Percentiles rank a stretch among this genome's conserved stretches.
phyloP scores from a whole-genome alignment of 2,797 vertebrate genomes.

The Bufotes viridis region DNA sequence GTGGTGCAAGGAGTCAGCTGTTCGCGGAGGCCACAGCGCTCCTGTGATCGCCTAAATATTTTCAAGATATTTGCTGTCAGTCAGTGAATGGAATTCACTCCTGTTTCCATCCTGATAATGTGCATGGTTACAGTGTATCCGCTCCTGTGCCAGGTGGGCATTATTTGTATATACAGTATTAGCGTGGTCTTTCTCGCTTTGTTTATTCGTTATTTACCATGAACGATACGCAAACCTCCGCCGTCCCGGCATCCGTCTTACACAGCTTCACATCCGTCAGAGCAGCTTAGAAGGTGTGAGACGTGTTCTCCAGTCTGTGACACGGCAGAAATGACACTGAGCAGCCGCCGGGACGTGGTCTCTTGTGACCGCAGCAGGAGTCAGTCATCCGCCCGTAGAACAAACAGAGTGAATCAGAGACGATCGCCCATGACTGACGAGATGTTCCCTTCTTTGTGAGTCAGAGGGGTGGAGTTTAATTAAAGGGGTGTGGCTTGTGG shows the following conservation, averaged over 20 bases:
- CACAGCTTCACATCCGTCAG: background rate
- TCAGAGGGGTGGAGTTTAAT: background rate
- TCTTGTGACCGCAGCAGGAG: background rate
- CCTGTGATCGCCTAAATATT: too few species aligned
- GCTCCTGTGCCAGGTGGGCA: too few species aligned
- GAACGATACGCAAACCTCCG: background rate
- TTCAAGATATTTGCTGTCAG: too few species aligned
- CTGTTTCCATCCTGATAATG: too few species aligned
- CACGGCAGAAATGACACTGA: background rate
- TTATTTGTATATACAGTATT: too few species aligned
- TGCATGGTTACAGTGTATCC: too few species aligned
- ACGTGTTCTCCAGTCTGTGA: background rate
- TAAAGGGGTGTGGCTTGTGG: background rate
- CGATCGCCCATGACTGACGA: background rate
- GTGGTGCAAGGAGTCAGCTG: too few species aligned
- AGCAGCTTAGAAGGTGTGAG: background rate
- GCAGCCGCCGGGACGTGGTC: background rate
- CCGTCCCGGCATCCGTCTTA: background rate
- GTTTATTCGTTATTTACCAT: too few species aligned
- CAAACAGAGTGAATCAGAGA: constrained; percentile 2
- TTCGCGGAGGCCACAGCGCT: too few species aligned
- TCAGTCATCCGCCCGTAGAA: background rate
- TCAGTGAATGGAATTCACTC: too few species aligned
- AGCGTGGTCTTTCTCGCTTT: too few species aligned
- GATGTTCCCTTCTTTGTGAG: background rate